phyloP scores from a whole-genome alignment of 2,888 invertebrate species.

The Oxystoma pomonae region DNA sequence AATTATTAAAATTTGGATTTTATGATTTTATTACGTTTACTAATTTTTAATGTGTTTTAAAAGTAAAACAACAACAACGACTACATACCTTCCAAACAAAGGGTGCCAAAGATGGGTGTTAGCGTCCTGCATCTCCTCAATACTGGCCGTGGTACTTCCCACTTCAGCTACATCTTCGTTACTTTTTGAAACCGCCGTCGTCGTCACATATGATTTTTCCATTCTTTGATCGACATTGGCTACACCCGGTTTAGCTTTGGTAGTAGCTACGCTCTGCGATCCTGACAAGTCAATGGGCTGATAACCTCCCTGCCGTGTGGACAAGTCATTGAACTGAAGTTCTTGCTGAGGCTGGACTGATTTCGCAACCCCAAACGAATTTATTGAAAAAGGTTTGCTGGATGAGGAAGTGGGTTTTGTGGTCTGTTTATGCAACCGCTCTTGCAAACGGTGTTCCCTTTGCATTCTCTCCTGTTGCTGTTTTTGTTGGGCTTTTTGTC shows the following conservation, averaged over 20 bases:
- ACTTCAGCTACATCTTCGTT: conserved; percentile 59
- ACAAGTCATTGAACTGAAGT: not conserved
- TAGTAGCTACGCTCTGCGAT: conserved; percentile 25
- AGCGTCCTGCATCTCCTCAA: conserved; percentile 56
- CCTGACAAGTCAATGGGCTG: conserved; percentile 48
- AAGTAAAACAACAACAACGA: too few species aligned
- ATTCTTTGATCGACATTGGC: not conserved
- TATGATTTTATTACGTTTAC: not conserved
- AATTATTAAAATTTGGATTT: not conserved
- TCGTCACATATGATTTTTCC: not conserved
- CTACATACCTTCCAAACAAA: conserved; percentile 81
- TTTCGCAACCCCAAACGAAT: not conserved
- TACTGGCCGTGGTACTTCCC: conserved; percentile 60
- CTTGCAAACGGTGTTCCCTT: conserved; percentile 16
- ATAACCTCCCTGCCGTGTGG: conserved; percentile 2
- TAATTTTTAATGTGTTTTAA: not conserved
- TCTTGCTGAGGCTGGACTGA: not conserved
- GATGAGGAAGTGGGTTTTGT: not conserved
- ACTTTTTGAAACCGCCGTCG: conserved; percentile 26
- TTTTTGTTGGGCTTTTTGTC: conserved; percentile 19
- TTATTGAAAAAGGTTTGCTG: not conserved
- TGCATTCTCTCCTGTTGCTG: conserved; percentile 20
- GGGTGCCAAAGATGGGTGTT: conserved; percentile 80
- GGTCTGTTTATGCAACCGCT: conserved; percentile 14
- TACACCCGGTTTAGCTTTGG: not conserved